Evolutionary conservation across 2,113 vertebrate genomes (phyloP).

Genomic region (Brachionichthys hirsutus): DNA sequence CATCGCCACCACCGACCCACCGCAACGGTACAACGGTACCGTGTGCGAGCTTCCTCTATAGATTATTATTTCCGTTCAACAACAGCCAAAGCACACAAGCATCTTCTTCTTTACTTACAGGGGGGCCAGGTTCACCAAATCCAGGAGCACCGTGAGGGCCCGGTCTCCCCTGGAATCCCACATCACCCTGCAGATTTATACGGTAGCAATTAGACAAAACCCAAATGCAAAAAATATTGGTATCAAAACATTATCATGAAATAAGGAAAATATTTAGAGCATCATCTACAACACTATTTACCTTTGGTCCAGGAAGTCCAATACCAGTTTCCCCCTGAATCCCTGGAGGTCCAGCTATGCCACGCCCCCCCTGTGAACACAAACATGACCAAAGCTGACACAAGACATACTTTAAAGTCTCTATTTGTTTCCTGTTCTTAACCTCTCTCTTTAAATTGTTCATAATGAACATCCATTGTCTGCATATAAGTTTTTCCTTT

Average conservation of each 20-base stretch:
- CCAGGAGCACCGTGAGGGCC: constrained; percentile 85
- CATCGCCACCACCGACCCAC: too few relatives aligned
- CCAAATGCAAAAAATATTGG: background rate
- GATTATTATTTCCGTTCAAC: constrained; percentile 1
- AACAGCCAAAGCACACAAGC: background rate
- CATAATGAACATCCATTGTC: background rate
- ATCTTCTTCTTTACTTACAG: constrained; percentile 74
- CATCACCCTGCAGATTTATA: constrained; percentile 81
- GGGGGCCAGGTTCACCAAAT: constrained; percentile 83
- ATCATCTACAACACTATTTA: constrained; percentile 39
- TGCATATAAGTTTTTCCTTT: background rate
- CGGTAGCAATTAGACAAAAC: background rate
- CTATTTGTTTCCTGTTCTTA: background rate
- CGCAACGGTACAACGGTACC: too few relatives aligned
- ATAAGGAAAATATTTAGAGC: background rate
- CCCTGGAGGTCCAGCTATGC: constrained; percentile 80
- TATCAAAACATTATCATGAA: background rate
- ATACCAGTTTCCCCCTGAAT: constrained; percentile 86
- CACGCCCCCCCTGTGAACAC: constrained; percentile 85
- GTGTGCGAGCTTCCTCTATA: background rate
- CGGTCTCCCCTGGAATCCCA: constrained; percentile 81
- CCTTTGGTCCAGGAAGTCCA: constrained; percentile 87
- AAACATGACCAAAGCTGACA: constrained; percentile 23
- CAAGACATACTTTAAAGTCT: background rate
- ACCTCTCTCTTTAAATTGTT: background rate